Evolutionary conservation across 1,140 invertebrate species (phyloP), one percentile per base, ranked within the genome.

Genomic region (Drosophila murphyi): DNA sequence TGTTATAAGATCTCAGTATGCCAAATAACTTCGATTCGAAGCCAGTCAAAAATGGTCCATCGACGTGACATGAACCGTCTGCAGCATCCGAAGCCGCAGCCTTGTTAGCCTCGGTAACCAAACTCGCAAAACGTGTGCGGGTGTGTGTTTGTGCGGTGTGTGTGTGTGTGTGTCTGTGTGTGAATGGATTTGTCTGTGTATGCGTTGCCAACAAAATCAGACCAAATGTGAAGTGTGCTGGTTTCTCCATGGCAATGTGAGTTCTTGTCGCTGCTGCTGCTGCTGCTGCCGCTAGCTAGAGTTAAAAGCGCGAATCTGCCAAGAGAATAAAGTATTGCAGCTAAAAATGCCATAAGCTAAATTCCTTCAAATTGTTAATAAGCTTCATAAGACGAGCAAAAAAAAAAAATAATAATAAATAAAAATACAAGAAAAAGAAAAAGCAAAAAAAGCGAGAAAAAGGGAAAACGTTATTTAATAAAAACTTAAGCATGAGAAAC

Each of bases 41-140:
- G 75, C 69, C 85, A 89, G 85, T 89, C 86, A 89, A 85, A 89
- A 89, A 89, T 89, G 85, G 85, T 89, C 85, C 86, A 90, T 81
- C 85, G 85, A 79, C 86, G 81, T 72, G 85, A 81, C 81, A 89
- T 89, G 85, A 89, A 83, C 85, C 78, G 55, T 41, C 57, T 50
- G 62, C 71, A 67, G 78, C 72, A 83, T 72, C 77, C 70, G 75
- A 68, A 65, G 59, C 72, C 70, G 63, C 75, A 88, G 62, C 31
- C 54, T 54, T 37, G 62, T 73, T 57, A 56, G 56, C 59, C 51
- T 57, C 70, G 71, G 74, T 64, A 82, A 68, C 72, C 59, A 63
- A 83, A 82, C 80, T 72, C 62, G 57, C 64, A 65, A 82, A 87
- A 78, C 78, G 82, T 78, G 68, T 71, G 60, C 80, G 71, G 60